Conservation (phyloP, 1,140 invertebrate genomes). For the Periplaneta americana region DNA sequence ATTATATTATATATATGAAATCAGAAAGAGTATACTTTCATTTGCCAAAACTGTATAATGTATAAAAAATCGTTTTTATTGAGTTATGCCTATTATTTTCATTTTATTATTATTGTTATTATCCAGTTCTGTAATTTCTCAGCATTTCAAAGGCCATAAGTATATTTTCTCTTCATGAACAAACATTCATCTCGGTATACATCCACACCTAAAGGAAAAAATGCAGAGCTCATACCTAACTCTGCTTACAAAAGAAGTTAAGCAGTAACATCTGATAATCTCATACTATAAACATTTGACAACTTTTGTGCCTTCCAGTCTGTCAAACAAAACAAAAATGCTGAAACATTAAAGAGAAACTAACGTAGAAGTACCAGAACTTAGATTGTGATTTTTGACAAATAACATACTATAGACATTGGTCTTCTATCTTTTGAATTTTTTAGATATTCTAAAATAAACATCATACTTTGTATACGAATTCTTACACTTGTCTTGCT, state of each 20-base stretch:
- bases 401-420: background rate
- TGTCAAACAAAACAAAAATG: background rate
- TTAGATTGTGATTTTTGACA: background rate
- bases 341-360: background rate
- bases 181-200: too few relatives aligned
- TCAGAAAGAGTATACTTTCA: background rate
- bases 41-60: background rate
- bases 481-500: background rate
- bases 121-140: background rate
- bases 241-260: background rate
- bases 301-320: background rate
- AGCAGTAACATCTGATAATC: background rate
- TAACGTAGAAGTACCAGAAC: background rate
- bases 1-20: background rate
- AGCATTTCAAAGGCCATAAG: background rate
- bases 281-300: background rate
- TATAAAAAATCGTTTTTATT: background rate
- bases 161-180: background rate
- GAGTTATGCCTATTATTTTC: background rate
- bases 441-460: background rate
- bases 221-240: background rate
- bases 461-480: background rate
- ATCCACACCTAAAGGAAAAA: too few relatives aligned
- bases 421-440: background rate
- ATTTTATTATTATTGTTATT: too few relatives aligned